Evolutionary conservation across 2,888 invertebrate genomes (phyloP), one percentile per base, ranked within the genome.

Genomic region (Tachina grossa): DNA sequence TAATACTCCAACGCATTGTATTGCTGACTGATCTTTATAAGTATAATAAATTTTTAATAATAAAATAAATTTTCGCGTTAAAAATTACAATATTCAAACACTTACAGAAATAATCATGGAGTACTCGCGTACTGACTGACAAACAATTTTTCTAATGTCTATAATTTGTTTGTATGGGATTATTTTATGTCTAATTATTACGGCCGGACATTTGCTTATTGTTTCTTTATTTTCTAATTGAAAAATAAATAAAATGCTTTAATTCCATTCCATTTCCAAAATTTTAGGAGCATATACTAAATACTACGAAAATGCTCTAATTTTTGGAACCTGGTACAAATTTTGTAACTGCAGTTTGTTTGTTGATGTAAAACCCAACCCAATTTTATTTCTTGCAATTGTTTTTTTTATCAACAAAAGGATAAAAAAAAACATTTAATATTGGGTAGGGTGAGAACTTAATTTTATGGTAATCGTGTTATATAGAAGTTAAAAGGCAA

Each of bases 1-100:
- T 39, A 59, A 31, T 13, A 77, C 83, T 59, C 83, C 83, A 83
- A 83, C 83, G 83, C 83, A 77, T 71, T 41, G 43, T 59, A 43
- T 16, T 31, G 55, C 57, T 77, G 45, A 41, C 57, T 77, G 45
- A 41, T 16, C 55, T 72, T 55, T 47, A 69, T 71, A 61, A 47
- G 45, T 63, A n/a, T 39, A 63, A 71, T 71, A 53, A 79, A 65
- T 71, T 79, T 71, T 66, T 57, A 74, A 68, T 68, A 81, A 81
- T 69, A 74, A 83, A 71, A 79, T 79, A 57, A 77, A 65, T 77
- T 77, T 77, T 83, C 51, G 57, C 57, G 31, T 19, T 16, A 76
- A 76, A 55, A 76, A 74, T 63, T 71, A 65, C 39, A 77, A 83
- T 65, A 83, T 13, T 76, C 45, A 57, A 55, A 45, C 69, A 69